phyloP scores from a whole-genome alignment of 1,140 invertebrate genomes.

The Eubasilissa regina region DNA sequence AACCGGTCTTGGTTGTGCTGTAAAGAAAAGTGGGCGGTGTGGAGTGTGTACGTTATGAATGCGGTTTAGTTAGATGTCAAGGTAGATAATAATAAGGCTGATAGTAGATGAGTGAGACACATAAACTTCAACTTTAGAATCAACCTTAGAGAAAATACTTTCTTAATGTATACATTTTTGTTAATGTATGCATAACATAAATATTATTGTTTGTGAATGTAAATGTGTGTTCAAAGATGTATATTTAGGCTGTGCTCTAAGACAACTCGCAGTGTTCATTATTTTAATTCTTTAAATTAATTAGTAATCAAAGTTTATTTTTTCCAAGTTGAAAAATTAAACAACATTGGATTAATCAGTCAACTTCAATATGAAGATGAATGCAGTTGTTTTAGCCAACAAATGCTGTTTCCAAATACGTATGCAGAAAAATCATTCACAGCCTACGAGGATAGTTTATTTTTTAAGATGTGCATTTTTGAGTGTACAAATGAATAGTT shows the following conservation, averaged over 20 bases:
- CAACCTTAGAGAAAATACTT: conserved; percentile 5
- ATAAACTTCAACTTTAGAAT: not conserved
- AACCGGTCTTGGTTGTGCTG: too few relatives aligned
- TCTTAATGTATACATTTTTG: conserved; percentile 39
- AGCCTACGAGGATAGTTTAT: conserved; percentile 23
- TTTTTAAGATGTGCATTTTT: conserved; percentile 47
- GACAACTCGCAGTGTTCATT: conserved; percentile 42
- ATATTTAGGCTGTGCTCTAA: conserved; percentile 48
- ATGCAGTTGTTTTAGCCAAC: not conserved
- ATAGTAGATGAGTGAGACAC: not conserved
- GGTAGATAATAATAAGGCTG: conserved; percentile 6
- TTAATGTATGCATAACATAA: conserved; percentile 25
- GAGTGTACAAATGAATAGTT: conserved; percentile 50
- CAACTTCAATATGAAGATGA: not conserved
- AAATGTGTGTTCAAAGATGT: conserved; percentile 46
- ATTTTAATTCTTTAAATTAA: conserved; percentile 30
- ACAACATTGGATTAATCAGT: not conserved
- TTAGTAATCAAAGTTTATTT: conserved; percentile 30
- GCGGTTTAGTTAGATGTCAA: not conserved
- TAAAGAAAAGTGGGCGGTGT: not conserved
- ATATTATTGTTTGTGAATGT: conserved; percentile 39
- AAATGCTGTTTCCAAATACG: not conserved
- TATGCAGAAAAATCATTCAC: not conserved
- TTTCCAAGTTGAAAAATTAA: conserved; percentile 4
- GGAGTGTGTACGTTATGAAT: not conserved